phyloP scores from a whole-genome alignment of 2,113 vertebrate genomes.

The Chaetura pelagica region DNA sequence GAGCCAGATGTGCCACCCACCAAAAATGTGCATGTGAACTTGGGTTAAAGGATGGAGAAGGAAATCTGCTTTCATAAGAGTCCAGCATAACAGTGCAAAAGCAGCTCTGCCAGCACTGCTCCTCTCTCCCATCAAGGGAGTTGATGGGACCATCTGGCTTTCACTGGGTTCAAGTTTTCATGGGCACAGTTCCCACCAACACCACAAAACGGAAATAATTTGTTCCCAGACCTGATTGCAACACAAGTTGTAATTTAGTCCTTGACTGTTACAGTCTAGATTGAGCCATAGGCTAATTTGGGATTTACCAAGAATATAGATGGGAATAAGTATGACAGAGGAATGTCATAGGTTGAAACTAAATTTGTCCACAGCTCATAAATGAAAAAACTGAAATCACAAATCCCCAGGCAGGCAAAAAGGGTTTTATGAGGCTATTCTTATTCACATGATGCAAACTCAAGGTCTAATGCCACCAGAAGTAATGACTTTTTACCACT shows the following conservation, averaged over 20 bases:
- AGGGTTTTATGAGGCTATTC: neutral
- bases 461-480: neutral
- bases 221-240: constrained; percentile 67
- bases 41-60: constrained; percentile 47
- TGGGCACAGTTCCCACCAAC: constrained; percentile 41
- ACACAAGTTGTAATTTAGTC: constrained; percentile 54
- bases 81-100: constrained; percentile 20
- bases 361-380: constrained; percentile 34
- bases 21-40: constrained; percentile 1
- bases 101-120: constrained; percentile 33
- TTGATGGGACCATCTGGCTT: constrained; percentile 61
- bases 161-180: constrained; percentile 61
- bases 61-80: constrained; percentile 41
- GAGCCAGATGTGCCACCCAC: constrained; percentile 65
- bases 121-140: constrained; percentile 19
- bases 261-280: constrained; percentile 35
- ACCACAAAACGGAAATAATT: constrained; percentile 60
- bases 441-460: neutral
- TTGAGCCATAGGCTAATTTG: constrained; percentile 52
- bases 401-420: constrained; percentile 34
- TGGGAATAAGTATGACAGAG: constrained; percentile 36
- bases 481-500: neutral
- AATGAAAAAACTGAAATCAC: neutral
- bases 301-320: constrained; percentile 42
- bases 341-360: constrained; percentile 39